These are phyloP conservation scores for Acipenser oxyrinchus DNA, from an alignment of 2,797 vertebrate species.

Conservation along the genomic window DNA sequence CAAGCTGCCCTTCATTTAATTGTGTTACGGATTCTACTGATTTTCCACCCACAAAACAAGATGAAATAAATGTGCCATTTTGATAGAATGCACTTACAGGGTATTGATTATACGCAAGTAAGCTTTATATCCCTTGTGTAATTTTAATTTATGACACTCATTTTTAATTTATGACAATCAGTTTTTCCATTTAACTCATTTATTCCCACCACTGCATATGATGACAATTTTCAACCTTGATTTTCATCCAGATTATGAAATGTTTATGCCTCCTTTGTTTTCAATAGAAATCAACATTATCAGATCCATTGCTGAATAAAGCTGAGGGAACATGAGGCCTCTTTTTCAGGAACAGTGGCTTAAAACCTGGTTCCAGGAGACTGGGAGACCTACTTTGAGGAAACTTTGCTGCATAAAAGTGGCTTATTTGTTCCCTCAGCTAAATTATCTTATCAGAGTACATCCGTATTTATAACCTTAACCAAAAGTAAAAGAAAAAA, in stretches of 20 bases:
- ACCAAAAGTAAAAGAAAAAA: too few relatives aligned
- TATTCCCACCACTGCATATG: background rate
- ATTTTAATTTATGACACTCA: background rate
- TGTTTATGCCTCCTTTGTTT: background rate
- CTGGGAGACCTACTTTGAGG: too few relatives aligned
- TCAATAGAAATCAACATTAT: slow-evolving; percentile 4
- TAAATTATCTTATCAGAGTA: too few relatives aligned
- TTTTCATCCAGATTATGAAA: background rate
- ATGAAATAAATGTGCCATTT: too few relatives aligned
- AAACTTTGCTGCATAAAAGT: too few relatives aligned
- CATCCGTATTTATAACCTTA: too few relatives aligned
- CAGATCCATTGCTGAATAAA: background rate
- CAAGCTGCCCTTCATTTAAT: background rate
- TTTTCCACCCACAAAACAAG: background rate
- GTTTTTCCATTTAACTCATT: background rate
- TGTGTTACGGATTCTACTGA: slow-evolving; percentile 1
- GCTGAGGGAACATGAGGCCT: too few relatives aligned
- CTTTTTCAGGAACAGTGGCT: too few relatives aligned
- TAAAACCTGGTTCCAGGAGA: too few relatives aligned
- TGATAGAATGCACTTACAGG: too few relatives aligned
- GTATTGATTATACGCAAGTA: background rate
- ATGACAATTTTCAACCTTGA: background rate
- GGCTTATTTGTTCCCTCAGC: too few relatives aligned
- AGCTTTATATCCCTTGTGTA: background rate
- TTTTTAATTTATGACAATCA: background rate